A percentile compares a stretch with the other conserved stretches of the same genome.
Conservation (phyloP, 2,797 vertebrate genomes). For the Lacerta viridis region DNA sequence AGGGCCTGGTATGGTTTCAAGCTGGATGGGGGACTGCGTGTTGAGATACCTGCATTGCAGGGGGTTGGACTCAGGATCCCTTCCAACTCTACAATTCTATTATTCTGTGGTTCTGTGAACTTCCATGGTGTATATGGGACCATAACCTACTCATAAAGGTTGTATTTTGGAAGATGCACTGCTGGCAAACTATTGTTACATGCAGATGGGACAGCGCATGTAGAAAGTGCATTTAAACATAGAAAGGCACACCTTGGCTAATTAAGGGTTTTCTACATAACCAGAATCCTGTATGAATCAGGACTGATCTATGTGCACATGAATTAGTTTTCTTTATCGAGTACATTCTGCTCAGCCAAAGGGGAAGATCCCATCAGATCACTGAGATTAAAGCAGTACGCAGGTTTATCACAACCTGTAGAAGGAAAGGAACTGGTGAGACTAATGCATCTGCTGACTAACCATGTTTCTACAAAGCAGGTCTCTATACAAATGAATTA, state of each 20-base stretch:
- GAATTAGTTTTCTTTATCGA: slow-evolving; percentile 2
- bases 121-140: too few relatives aligned
- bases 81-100: too few relatives aligned
- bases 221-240: not conserved
- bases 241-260: not conserved
- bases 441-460: not conserved
- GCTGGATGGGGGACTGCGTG: too few relatives aligned
- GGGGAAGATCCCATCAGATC: not conserved
- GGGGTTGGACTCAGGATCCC: too few relatives aligned
- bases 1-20: too few relatives aligned
- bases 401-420: not conserved
- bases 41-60: too few relatives aligned
- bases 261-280: not conserved
- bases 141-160: too few relatives aligned
- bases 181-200: not conserved
- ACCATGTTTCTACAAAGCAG: not conserved
- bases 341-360: not conserved
- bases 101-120: not conserved
- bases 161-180: not conserved
- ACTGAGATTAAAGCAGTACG: not conserved
- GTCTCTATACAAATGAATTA: not conserved
- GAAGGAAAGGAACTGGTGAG: not conserved
- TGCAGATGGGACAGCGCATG: not conserved
- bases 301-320: not conserved
- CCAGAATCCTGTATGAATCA: not conserved